A percentile compares a stretch with the other conserved stretches of the same genome.
phyloP scores from a whole-genome alignment of 2,888 invertebrate species.

The Cryptosula pallasiana region DNA sequence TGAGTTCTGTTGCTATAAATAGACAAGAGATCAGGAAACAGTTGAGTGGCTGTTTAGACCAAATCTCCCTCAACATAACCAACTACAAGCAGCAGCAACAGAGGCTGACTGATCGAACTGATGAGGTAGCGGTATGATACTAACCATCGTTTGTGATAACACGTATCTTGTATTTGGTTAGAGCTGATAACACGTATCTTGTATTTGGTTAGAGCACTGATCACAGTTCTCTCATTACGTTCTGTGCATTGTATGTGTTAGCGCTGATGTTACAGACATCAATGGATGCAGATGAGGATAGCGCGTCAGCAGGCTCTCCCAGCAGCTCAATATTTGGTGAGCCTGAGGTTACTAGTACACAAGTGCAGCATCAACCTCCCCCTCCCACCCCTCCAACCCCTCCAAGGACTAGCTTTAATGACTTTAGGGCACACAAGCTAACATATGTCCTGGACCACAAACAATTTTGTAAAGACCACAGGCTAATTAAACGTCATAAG shows the following conservation, averaged over 20 bases:
- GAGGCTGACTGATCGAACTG: not conserved
- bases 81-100: not conserved
- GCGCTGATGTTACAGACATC: not conserved
- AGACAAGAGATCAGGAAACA: not conserved
- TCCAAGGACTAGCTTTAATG: not conserved
- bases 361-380: not conserved
- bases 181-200: too few species aligned
- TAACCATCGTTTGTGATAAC: too few species aligned
- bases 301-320: not conserved
- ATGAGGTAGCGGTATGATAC: too few species aligned
- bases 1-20: not conserved
- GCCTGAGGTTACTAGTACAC: slow-evolving; percentile 11
- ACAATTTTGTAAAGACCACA: not conserved
- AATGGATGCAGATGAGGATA: not conserved
- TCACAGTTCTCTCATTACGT: too few species aligned
- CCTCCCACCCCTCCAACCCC: not conserved
- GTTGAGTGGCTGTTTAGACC: not conserved
- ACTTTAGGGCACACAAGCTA: not conserved
- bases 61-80: not conserved
- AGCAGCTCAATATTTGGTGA: not conserved
- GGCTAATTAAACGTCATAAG: not conserved
- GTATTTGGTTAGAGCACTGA: too few species aligned
- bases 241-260: too few species aligned
- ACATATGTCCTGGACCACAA: not conserved
- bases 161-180: too few species aligned